These are phyloP conservation scores for Plagodis dolabraria DNA, from an alignment of 2,888 invertebrate species.

Conservation along the genomic window DNA sequence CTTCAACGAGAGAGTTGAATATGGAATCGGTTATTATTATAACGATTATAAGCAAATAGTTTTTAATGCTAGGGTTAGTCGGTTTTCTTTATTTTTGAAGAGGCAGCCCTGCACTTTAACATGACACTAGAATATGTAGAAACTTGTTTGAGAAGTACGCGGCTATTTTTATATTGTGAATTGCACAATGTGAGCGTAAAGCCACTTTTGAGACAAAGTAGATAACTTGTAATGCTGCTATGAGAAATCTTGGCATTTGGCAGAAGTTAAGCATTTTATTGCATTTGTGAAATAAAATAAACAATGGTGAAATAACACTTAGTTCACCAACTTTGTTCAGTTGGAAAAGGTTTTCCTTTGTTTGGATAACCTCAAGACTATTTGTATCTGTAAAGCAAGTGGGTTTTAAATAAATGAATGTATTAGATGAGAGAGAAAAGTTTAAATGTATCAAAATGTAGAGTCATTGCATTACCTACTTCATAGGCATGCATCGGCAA, in stretches of 20 bases:
- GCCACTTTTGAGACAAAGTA: constrained; percentile 9
- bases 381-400: too few species aligned
- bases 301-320: not conserved
- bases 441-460: constrained; percentile 36
- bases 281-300: not conserved
- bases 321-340: not conserved
- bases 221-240: constrained; percentile 4
- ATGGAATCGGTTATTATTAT: too few species aligned
- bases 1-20: too few species aligned
- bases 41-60: too few species aligned
- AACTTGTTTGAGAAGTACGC: constrained; percentile 29
- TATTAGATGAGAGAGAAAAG: not conserved
- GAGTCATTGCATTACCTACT: constrained; percentile 79
- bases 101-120: constrained; percentile 1
- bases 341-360: not conserved
- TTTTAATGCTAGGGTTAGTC: too few species aligned
- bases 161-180: constrained; percentile 28
- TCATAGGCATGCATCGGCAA: constrained; percentile 76
- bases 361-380: not conserved
- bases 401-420: not conserved
- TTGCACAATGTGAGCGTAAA: constrained; percentile 29
- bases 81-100: not conserved
- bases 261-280: not conserved
- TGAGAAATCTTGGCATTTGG: constrained; percentile 2
- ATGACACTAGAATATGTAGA: constrained; percentile 11